phyloP scores from a whole-genome alignment of 2,113 vertebrate genomes.

The Scophthalmus maximus region DNA sequence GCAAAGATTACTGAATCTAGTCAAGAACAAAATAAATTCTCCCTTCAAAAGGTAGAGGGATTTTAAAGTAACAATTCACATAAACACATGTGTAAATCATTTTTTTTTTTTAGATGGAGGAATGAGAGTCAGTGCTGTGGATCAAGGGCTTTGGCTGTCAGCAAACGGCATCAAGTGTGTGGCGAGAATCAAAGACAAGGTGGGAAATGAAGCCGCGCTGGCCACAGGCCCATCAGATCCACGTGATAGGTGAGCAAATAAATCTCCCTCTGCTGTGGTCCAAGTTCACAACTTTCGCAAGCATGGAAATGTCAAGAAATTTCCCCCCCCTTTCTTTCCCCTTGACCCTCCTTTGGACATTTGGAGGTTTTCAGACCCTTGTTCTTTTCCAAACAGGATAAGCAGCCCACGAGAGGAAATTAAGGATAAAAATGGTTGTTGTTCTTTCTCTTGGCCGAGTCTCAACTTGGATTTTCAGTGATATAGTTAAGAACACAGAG shows the following conservation, averaged over 20 bases:
- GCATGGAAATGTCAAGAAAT: constrained; percentile 6
- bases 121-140: not conserved
- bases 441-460: constrained; percentile 44
- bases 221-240: constrained; percentile 42
- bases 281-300: constrained; percentile 45
- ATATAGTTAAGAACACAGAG: constrained; percentile 16
- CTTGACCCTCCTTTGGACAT: constrained; percentile 35
- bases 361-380: constrained; percentile 35
- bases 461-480: constrained; percentile 27
- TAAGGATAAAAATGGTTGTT: constrained; percentile 50
- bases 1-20: no score
- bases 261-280: constrained; percentile 15
- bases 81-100: constrained; percentile 12
- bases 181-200: constrained; percentile 16
- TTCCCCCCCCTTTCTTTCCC: constrained; percentile 14
- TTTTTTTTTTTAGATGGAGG: not conserved
- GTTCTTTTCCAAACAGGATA: constrained; percentile 58
- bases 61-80: constrained; percentile 22
- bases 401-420: constrained; percentile 60
- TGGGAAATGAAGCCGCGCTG: constrained; percentile 24
- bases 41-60: constrained; percentile 12
- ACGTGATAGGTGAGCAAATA: constrained; percentile 29
- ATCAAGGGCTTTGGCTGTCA: constrained; percentile 18
- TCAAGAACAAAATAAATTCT: not conserved
- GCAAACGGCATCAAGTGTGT: not conserved